Evolutionary conservation across 2,113 vertebrate species (phyloP), one percentile per base, ranked within the genome.

Genomic region (Rallus limicola): DNA sequence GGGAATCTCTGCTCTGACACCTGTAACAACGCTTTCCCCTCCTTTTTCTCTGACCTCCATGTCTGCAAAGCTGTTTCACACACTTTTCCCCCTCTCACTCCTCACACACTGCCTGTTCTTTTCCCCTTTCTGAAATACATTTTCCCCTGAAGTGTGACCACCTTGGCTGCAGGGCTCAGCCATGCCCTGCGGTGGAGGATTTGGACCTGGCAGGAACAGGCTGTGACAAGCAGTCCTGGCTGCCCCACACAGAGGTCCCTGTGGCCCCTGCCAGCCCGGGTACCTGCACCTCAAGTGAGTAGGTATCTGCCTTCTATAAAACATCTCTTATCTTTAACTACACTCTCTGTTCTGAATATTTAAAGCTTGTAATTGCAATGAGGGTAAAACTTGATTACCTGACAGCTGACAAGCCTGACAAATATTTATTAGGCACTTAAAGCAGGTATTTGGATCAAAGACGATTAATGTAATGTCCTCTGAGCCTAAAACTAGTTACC

Each of bases 141-240:
- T 46, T 36, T 36, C 36, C 58, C 33, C 2, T 25, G 0, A 52
- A 50, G 16, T 4, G 6, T 3, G 7, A 64, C 24, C 24, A 3
- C 4, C 17, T 7, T 31, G 42, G 55, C 34, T 1, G 2, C 1
- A 14, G 21, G 40, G 40, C 33, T 68, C 16, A n/a, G 36, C 0
- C 3, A 1, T 67, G 28, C 29, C 21, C 48, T 33, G n/a, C 2
- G 1, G 10, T 40, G 50, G 50, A 16, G n/a, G 40, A 3, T 3
- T 0, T 42, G 76, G 40, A 55, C 46, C 28, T 4, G 1, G 19
- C 24, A 25, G 16, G 46, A 69, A 68, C 4, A 5, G 2, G 5
- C n/a, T 7, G 25, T 46, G 40, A 9, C 25, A 3, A 5, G 48
- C 26, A 84, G 40, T 36, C 58, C 33, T 16, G 5, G 36, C 21